Evolutionary conservation across 2,113 vertebrate genomes (phyloP), one percentile per base, ranked within the genome.

Genomic region (Ginglymostoma cirratum): DNA sequence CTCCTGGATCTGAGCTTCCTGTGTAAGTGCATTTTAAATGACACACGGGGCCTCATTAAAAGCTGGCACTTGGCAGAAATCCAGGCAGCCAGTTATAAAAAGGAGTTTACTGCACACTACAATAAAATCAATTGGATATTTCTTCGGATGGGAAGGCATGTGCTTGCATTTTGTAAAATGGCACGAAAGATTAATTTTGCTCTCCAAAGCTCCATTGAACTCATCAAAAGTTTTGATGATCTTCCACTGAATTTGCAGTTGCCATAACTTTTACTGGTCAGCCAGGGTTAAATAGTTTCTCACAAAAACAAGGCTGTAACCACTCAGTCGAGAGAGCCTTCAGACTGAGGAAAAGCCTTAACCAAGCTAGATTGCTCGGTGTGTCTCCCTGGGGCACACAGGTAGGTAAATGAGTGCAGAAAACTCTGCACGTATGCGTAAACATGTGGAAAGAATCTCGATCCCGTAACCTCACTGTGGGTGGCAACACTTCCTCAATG

Each of bases 51-150:
- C 89, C 89, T 92, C 89, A 92, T 92, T 92, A 92, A 92, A 92
- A 92, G 24, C 89, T 92, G 89, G 55, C 17, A 92, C 89, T 92
- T 92, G 89, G 89, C 89, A 21, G 55, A 19, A 55, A 23, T 92
- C 89, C 89, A 92, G 89, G 89, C 87, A 66, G 89, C 55, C 34
- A 92, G 89, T 66, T 92, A 92, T 92, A 92, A 92, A 66, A 55
- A 92, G 89, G 30, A 66, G 89, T 92, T 92, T 92, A 92, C 89
- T 65, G 61, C 89, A 92, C 55, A 65, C 89, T 92, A 65, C 89
- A 66, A 92, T 66, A 92, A 92, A 65, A 92, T 66, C 55, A 92
- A 92, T 55, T 92, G 89, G 55, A 92, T 92, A 65, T 66, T 66
- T n/a, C 89, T 65, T 65, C 55, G 2, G 65, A 66, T n/a, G 34